Conservation (phyloP, 1,140 invertebrate genomes). For the Lepidurus arcticus region DNA sequence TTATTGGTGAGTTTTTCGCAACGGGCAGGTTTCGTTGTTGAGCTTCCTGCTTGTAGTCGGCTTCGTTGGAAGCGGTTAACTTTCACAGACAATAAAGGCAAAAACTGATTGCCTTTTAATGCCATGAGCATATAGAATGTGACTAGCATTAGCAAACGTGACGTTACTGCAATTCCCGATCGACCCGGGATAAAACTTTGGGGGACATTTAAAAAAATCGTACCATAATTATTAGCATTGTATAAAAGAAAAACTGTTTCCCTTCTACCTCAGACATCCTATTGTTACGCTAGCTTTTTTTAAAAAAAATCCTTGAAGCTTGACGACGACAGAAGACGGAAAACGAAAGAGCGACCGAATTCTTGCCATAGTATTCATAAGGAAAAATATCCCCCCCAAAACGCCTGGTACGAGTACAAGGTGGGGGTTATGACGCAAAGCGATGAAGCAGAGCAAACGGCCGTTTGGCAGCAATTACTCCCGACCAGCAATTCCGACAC, state of each 20-base stretch:
- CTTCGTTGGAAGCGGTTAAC: no score
- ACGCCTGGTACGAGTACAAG: not conserved
- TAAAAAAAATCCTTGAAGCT: no score
- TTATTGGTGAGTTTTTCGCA: not conserved
- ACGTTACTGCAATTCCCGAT: not conserved
- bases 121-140: not conserved
- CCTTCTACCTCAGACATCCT: not conserved
- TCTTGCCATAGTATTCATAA: not conserved
- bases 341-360: not conserved
- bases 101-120: not conserved
- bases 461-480: constrained; percentile 2
- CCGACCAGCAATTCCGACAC: not conserved
- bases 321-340: no score
- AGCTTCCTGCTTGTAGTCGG: no score
- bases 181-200: not conserved
- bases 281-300: no score
- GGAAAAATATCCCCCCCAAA: not conserved
- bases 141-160: constrained; percentile 13
- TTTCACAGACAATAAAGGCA: no score
- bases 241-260: not conserved
- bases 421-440: not conserved
- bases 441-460: not conserved
- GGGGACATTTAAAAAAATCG: not conserved
- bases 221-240: not conserved
- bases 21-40: no score